Conservation (phyloP, 2,888 invertebrate species). For the Melinopterus prodromus region DNA sequence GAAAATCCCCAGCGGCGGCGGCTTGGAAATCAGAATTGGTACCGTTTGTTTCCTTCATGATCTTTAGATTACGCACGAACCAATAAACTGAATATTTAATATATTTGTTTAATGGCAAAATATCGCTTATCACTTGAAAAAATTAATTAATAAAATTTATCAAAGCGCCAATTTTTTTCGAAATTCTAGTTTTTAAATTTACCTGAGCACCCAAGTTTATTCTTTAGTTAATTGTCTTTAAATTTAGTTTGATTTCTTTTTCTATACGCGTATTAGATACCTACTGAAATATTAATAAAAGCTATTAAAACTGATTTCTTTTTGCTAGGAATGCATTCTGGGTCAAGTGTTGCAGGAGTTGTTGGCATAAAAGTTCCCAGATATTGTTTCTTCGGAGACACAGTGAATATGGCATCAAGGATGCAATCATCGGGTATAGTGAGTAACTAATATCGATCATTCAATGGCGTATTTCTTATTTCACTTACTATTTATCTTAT, state of each 20-base stretch:
- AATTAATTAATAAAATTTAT: too few species aligned
- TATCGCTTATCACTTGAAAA: too few species aligned
- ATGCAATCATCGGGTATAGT: slow-evolving; percentile 80
- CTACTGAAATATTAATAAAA: too few species aligned
- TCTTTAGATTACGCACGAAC: background rate
- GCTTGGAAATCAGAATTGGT: slow-evolving; percentile 73
- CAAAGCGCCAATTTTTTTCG: too few species aligned
- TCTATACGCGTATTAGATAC: too few species aligned
- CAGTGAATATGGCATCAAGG: slow-evolving; percentile 90
- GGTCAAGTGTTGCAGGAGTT: slow-evolving; percentile 88
- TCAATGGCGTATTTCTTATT: background rate
- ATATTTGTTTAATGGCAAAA: too few species aligned
- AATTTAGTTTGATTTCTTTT: too few species aligned
- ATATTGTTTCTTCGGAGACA: slow-evolving; percentile 91
- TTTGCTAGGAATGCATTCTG: slow-evolving; percentile 79
- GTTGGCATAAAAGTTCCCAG: slow-evolving; percentile 85
- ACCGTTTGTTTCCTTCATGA: slow-evolving; percentile 35
- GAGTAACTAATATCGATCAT: slow-evolving; percentile 42
- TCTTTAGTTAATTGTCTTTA: too few species aligned
- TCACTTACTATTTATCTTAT: background rate
- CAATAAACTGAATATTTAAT: background rate
- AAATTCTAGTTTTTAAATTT: too few species aligned
- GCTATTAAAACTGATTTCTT: too few species aligned
- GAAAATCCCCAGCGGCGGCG: slow-evolving; percentile 66
- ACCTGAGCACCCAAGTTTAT: too few species aligned